Evolutionary conservation across 2,888 invertebrate genomes (phyloP).

Genomic region (Nowickia ferox): DNA sequence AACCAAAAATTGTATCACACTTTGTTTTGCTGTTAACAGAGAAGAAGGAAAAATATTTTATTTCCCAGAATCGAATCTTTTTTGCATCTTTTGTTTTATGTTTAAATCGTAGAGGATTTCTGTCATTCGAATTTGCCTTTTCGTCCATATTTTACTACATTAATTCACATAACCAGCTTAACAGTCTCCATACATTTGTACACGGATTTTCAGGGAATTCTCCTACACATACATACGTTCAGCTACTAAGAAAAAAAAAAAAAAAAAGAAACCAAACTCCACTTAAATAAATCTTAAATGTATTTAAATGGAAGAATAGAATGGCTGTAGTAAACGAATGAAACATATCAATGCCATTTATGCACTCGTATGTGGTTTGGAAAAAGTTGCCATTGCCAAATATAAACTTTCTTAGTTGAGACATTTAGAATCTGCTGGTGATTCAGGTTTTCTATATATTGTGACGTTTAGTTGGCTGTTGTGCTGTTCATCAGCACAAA

Average conservation of each 20-base stretch:
- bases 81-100: neutral
- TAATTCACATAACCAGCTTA: neutral
- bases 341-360: slow-evolving; percentile 60
- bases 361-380: neutral
- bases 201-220: slow-evolving; percentile 22
- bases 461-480: slow-evolving; percentile 35
- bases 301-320: slow-evolving; percentile 28
- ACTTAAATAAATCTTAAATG: slow-evolving; percentile 27
- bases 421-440: neutral
- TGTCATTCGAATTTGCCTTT: neutral
- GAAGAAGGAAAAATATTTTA: too few species aligned
- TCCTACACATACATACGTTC: neutral
- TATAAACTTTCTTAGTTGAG: slow-evolving; percentile 27
- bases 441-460: slow-evolving; percentile 26
- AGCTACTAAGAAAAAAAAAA: neutral
- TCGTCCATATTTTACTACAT: neutral
- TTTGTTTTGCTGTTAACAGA: too few species aligned
- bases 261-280: neutral
- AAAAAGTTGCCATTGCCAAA: slow-evolving; percentile 62
- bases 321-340: neutral
- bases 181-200: slow-evolving; percentile 3
- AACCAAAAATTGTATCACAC: too few species aligned
- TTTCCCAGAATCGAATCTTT: too few species aligned
- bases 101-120: neutral
- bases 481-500: neutral